Conservation (phyloP, 2,888 invertebrate genomes). For the Chrysodeixis includens region DNA sequence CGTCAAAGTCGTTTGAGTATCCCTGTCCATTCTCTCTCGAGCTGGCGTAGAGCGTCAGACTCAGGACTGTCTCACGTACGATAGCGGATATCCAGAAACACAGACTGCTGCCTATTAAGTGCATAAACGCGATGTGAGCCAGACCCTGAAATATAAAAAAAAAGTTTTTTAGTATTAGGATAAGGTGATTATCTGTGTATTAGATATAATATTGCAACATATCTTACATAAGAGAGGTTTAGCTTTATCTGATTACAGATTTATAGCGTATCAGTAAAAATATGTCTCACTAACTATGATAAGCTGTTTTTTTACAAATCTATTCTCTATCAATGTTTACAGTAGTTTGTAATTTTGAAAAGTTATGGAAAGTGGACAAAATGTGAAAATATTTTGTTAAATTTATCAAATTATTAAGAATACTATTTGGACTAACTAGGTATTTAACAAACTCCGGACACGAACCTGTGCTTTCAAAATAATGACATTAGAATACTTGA, state of each 20-base stretch:
- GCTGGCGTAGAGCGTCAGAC: conserved; percentile 87
- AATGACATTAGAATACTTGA: conserved; percentile 94
- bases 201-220: not conserved
- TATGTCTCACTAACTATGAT: not conserved
- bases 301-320: not conserved
- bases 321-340: not conserved
- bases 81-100: conserved; percentile 95
- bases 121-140: conserved; percentile 93
- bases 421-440: no score
- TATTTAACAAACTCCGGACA: not conserved
- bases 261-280: not conserved
- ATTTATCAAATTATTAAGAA: no score
- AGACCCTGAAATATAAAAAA: conserved; percentile 78
- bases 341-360: not conserved
- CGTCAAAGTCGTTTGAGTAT: conserved; percentile 24
- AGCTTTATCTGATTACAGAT: not conserved
- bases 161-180: not conserved
- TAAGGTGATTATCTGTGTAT: not conserved
- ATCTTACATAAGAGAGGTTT: not conserved
- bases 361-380: no score
- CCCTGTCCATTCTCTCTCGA: conserved; percentile 67
- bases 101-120: conserved; percentile 93
- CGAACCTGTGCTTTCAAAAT: conserved; percentile 81
- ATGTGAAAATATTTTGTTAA: no score
- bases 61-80: conserved; percentile 92